Evolutionary conservation across 2,797 vertebrate species (phyloP), one percentile per base, ranked within the genome.

Genomic region (Anguilla marmorata): DNA sequence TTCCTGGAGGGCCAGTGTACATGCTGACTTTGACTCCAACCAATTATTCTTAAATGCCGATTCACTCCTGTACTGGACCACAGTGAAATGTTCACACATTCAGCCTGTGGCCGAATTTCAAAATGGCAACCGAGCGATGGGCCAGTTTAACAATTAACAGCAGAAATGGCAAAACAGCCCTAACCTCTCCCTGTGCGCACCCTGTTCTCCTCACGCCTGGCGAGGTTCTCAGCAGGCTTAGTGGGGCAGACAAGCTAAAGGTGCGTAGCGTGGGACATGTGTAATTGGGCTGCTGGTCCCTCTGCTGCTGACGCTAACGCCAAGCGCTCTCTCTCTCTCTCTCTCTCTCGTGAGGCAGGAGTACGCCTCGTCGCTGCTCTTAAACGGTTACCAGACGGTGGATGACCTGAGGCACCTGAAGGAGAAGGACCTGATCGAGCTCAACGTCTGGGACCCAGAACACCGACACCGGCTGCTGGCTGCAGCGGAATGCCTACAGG

Each of bases 311-410:
- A 69, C 14, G 19, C 58, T 19, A 21, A 45, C 41, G 41, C 4
- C 41, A 4, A 45, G 41, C 41, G 41, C 41, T 45, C 41, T 45
- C 41, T 45, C 37, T 41, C 37, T 41, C 41, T 45, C 41, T 45
- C 33, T 33, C 33, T 1, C 33, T 33, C 41, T 72, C 30, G 8
- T 8, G 14, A 12, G 19, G 9, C 86, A 99, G 98, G 98, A 99
- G 87, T 98, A 99, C 16, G 93, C 95, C 86, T 97, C 98, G 30
- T 97, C 97, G 0, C 90, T 99, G 92, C 94, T 99, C 91, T 93
- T 99, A 52, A 99, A 99, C 12, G 99, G 99, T 88, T 99, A 99
- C 92, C 97, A 99, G 95, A 97, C 95, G 0, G 94, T 98, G 87
- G 98, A 99, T 41, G 98, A 99, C 93, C 95, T 99, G 92, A 96